Evolutionary conservation across 2,888 invertebrate species (phyloP), one percentile per base, ranked within the genome.

Genomic region (Dasysyrphus albostriatus): DNA sequence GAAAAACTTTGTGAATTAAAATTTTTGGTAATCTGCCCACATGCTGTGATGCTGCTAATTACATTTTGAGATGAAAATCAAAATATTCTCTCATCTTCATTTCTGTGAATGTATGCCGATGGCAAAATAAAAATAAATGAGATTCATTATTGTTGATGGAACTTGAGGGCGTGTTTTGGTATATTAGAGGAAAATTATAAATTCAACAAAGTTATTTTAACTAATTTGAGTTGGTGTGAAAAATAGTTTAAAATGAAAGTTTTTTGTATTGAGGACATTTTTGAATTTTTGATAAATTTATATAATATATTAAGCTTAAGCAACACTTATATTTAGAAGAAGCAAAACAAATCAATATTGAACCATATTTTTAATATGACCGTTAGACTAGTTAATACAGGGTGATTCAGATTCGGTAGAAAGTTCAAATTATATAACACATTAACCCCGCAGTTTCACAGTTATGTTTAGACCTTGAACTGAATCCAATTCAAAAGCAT

Each of bases 31-130:
- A 82, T 87, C 82, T 74, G 83, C 82, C 56, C 83, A 87, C 78
- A 85, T 81, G 77, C 81, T 85, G 82, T 74, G 77, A 82, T 69
- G 73, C 73, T 85, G 85, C 85, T 85, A 85, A 85, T 85, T 85
- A 85, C 85, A 74, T 85, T 85, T 82, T 77, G 73, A 85, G 77
- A 59, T 76, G 84, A 72, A 77, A 81, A 77, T 77, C 73, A 67
- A 72, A 80, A 80, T 80, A 51, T 59, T 47, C 37, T 75, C 63
- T 51, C 54, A 49, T 75, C 44, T 54, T 39, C 29, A 14, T 42
- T 39, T 24, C 24, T 42, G 39, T 24, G 24, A 2, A 24, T 39
- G 61, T 70, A 32, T 76, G 65, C 75, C 70, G 32, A 34, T 70
- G 65, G 75, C 70, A 42, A 29, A 63, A 34, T 16, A 69, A 32